These are phyloP conservation scores for Drosophila sproati DNA, from an alignment of 1,140 invertebrate species.

Conservation along the genomic window DNA sequence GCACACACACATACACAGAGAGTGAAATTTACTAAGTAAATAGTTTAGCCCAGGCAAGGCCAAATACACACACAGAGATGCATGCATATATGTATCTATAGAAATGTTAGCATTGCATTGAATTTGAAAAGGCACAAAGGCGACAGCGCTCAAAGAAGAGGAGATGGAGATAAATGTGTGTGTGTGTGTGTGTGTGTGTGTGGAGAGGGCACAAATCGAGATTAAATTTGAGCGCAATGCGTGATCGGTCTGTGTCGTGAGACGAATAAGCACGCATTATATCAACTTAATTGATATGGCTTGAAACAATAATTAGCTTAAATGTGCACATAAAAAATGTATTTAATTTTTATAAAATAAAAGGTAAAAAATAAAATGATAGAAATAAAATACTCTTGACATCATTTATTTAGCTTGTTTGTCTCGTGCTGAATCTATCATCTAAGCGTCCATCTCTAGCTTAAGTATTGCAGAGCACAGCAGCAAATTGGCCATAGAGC, in stretches of 20 bases:
- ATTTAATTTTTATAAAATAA: too few species aligned
- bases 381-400: too few species aligned
- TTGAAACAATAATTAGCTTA: too few species aligned
- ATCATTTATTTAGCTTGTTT: too few species aligned
- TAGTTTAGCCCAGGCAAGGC: constrained; percentile 64
- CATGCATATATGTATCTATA: background rate
- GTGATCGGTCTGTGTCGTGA: background rate
- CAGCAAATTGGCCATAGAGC: constrained; percentile 47
- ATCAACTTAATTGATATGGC: too few species aligned
- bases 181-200: background rate
- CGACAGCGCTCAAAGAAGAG: constrained; percentile 27
- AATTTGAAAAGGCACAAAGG: constrained; percentile 69
- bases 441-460: background rate
- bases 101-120: constrained; percentile 59
- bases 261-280: background rate
- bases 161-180: background rate
- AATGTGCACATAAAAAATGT: too few species aligned
- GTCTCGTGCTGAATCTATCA: too few species aligned
- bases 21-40: constrained; percentile 26
- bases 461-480: constrained; percentile 31
- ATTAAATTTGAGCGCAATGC: constrained; percentile 19
- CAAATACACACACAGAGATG: constrained; percentile 16
- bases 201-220: constrained; percentile 14
- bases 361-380: too few species aligned
- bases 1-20: constrained; percentile 31